Conservation (phyloP, 2,888 invertebrate genomes). For the Allolobophora icterica region DNA sequence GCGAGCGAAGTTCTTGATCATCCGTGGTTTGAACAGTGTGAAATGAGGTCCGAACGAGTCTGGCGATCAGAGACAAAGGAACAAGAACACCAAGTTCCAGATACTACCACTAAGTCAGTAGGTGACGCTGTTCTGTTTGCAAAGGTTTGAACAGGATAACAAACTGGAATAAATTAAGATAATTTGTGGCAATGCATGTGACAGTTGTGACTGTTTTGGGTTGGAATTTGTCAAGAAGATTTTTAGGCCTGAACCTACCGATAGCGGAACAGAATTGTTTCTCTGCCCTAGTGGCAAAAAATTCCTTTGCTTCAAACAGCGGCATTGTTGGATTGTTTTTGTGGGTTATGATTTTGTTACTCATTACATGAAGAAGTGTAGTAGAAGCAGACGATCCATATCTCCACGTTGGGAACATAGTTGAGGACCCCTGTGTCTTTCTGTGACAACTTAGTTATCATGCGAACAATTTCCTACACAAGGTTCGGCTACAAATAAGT, state of each 20-base stretch:
- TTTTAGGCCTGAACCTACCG: background rate
- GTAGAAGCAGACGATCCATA: background rate
- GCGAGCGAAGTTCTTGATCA: constrained; percentile 81
- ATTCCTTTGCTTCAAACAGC: background rate
- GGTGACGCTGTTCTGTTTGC: background rate
- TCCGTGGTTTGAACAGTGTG: constrained; percentile 76
- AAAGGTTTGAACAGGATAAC: background rate
- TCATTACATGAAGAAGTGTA: background rate
- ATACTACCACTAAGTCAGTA: background rate
- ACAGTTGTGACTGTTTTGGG: background rate
- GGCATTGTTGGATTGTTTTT: background rate
- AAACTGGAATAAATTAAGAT: background rate
- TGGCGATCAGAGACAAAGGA: background rate
- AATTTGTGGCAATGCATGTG: background rate
- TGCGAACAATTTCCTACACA: background rate
- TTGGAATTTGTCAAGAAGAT: background rate
- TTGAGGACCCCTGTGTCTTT: background rate
- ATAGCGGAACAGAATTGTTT: background rate
- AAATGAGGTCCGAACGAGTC: background rate
- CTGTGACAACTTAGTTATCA: background rate
- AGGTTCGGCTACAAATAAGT: background rate
- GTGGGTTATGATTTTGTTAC: background rate
- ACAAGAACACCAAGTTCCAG: background rate
- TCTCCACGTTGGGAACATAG: background rate
- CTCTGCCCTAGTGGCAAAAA: background rate